Evolutionary conservation across 2,888 invertebrate species (phyloP).

Genomic region (Druceiella hillmani): DNA sequence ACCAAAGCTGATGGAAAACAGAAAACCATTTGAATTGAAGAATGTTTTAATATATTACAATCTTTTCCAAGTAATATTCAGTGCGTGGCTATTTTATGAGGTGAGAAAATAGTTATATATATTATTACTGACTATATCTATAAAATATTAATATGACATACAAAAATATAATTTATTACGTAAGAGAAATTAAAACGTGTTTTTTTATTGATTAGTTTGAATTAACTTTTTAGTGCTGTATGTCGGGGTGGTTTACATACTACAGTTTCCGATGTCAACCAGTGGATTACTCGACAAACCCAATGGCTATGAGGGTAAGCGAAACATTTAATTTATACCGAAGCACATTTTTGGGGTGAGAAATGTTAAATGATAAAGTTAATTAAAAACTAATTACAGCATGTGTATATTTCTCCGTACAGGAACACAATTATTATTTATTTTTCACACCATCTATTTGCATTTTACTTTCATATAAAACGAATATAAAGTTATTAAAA

Average conservation of each 20-base stretch:
- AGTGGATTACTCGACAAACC: slow-evolving; percentile 74
- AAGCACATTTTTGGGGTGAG: too few species aligned
- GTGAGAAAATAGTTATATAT: too few species aligned
- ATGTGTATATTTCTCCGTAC: too few species aligned
- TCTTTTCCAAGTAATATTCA: slow-evolving; percentile 85
- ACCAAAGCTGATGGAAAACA: slow-evolving; percentile 86
- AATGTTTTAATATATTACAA: slow-evolving; percentile 76
- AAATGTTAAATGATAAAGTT: too few species aligned
- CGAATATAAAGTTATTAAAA: too few species aligned
- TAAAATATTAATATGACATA: slow-evolving; percentile 3
- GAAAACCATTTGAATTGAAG: slow-evolving; percentile 81
- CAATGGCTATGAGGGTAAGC: slow-evolving; percentile 65
- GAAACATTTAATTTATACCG: too few species aligned
- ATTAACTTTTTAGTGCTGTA: slow-evolving; percentile 1
- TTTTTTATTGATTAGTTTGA: slow-evolving; percentile 6
- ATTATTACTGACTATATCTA: slow-evolving; percentile 5
- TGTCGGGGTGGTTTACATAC: slow-evolving; percentile 78
- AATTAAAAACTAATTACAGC: too few species aligned
- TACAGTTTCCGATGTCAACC: slow-evolving; percentile 84
- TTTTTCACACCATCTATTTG: too few species aligned
- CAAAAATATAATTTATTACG: too few species aligned
- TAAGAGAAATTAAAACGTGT: too few species aligned
- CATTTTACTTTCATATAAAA: too few species aligned
- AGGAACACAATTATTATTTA: too few species aligned
- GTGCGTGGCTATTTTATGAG: slow-evolving; percentile 87